Evolutionary conservation across 1,140 invertebrate genomes (phyloP), one percentile per base, ranked within the genome.

Genomic region (Gryllus bimaculatus): DNA sequence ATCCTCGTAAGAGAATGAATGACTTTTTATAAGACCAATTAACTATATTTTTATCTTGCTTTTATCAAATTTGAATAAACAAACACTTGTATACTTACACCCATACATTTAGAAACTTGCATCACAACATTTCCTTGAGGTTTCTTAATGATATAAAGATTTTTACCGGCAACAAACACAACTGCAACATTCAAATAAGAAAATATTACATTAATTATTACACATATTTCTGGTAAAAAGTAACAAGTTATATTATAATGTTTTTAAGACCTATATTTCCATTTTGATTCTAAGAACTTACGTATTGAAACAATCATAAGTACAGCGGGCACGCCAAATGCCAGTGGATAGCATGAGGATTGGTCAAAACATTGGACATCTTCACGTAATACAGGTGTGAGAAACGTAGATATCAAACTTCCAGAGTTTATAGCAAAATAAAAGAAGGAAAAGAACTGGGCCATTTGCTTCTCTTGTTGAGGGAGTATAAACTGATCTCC

Each of bases 361-460:
- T 92, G 88, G 0, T 90, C 94, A 82, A 97, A 95, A 84, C 97
- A 98, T 39, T 91, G 84, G 0, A 96, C 89, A 83, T 96, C 92
- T 73, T 92, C 90, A 81, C 94, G 90, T 8, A 99, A 86, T 47
- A 96, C 90, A 0, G 97, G 97, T 0, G 96, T 98, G 0, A 98
- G 81, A 76, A 96, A 92, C 0, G 94, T 97, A 0, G 96, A 98
- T 18, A 98, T 88, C 75, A 97, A 89, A 81, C 94, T 96, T 8
- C 97, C 97, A 5, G 94, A 90, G 84, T 98, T 98, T 82, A 99
- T 98, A 48, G 95, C 89, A 82, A 98, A 95, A 87, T 98, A 98
- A 85, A 98, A 98, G 0, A 97, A 86, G 0, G 96, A 97, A 86
- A 98, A 98, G 87, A 96, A 98, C 79, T 91, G 91, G 3, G 90